phyloP scores from a whole-genome alignment of 2,113 vertebrate genomes.

The Xenopus laevis region DNA sequence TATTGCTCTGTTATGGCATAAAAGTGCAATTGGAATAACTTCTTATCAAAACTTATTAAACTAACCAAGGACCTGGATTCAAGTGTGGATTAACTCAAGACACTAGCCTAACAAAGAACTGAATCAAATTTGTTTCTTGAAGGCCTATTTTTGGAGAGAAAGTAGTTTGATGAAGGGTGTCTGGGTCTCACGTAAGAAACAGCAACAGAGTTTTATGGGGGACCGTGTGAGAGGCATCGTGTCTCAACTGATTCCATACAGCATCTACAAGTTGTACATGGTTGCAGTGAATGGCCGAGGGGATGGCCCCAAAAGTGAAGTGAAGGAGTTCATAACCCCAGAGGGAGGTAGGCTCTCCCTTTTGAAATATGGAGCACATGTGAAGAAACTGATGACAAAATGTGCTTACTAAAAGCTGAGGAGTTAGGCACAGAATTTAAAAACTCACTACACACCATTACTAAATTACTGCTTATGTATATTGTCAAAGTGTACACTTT shows the following conservation, averaged over 20 bases:
- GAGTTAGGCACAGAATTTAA: too few species aligned
- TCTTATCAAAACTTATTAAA: not conserved
- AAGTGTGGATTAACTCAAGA: not conserved
- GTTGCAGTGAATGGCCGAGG: conserved; percentile 86
- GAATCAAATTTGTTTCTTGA: conserved; percentile 50
- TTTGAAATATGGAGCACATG: conserved; percentile 80
- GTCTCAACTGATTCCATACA: conserved; percentile 82
- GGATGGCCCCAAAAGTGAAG: conserved; percentile 81
- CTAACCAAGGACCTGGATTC: conserved; percentile 6
- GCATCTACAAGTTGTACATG: conserved; percentile 91
- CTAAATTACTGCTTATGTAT: too few species aligned
- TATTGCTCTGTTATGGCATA: too few species aligned
- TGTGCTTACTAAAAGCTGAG: too few species aligned
- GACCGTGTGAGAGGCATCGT: conserved; percentile 76
- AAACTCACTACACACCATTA: too few species aligned
- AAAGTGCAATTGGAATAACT: too few species aligned
- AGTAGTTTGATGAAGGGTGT: conserved; percentile 84
- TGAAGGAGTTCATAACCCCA: conserved; percentile 83
- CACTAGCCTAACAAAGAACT: conserved; percentile 3
- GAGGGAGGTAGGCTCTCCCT: conserved; percentile 84
- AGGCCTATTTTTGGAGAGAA: conserved; percentile 94
- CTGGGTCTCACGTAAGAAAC: conserved; percentile 80
- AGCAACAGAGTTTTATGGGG: conserved; percentile 75
- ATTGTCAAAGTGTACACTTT: too few species aligned
- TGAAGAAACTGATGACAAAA: conserved; percentile 35